These are phyloP conservation scores for Drosophila nigromelanica DNA, from an alignment of 1,140 invertebrate species.

Conservation along the genomic window DNA sequence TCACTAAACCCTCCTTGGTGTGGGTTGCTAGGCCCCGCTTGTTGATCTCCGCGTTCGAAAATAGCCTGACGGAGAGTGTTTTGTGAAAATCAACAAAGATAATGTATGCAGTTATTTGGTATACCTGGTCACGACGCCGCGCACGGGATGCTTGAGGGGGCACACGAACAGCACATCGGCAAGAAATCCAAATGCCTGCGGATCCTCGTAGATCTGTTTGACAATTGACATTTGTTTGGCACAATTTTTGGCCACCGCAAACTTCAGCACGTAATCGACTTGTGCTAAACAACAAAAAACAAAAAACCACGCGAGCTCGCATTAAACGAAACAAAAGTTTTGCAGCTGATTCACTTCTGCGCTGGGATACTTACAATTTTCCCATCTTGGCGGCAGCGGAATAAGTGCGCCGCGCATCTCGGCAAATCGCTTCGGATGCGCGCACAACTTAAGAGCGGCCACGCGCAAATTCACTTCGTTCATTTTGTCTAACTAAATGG, in stretches of 20 bases:
- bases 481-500: constrained; percentile 36
- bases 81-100: too few relatives aligned
- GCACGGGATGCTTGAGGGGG: constrained; percentile 60
- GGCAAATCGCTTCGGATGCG: constrained; percentile 47
- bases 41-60: constrained; percentile 32
- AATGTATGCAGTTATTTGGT: too few relatives aligned
- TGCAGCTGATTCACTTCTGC: too few relatives aligned
- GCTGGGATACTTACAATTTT: constrained; percentile 37
- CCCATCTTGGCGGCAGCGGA: constrained; percentile 36
- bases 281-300: constrained; percentile 12
- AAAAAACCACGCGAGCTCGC: neutral
- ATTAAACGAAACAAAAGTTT: neutral
- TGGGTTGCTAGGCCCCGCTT: constrained; percentile 10
- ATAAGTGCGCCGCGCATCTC: constrained; percentile 44
- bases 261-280: constrained; percentile 27
- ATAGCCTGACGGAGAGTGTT: constrained; percentile 29
- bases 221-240: constrained; percentile 38
- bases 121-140: constrained; percentile 55
- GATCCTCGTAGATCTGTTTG: constrained; percentile 19
- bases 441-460: constrained; percentile 52
- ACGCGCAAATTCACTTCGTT: constrained; percentile 63
- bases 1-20: constrained; percentile 14
- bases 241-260: constrained; percentile 34
- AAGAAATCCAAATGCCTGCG: constrained; percentile 32
- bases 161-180: constrained; percentile 48